Evolutionary conservation across 1,140 invertebrate species (phyloP), one percentile per base, ranked within the genome.

Genomic region (Orussus abietinus): DNA sequence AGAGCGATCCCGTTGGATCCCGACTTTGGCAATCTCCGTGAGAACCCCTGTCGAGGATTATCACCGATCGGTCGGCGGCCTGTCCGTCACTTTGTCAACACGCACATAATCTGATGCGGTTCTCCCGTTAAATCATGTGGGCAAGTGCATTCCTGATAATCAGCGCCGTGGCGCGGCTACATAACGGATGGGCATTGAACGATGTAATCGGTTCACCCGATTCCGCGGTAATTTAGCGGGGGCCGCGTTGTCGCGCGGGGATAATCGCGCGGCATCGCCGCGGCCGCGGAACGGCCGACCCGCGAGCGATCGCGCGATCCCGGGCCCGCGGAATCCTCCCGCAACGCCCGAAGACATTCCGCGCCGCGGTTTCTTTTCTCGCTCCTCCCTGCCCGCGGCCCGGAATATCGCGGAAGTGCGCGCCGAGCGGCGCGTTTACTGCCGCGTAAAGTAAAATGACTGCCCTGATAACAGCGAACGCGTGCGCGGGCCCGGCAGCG

Each of bases 61-160:
- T 51, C 41, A 34, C 4, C 20, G 35, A 49, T 47, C 46, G 38
- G 28, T 32, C 33, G 41, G 42, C 33, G 11, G 41, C 41, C 55
- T 57, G 59, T 62, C 62, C 47, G 51, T 68, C 59, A 66, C 52
- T 60, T 66, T 65, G 61, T 68, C 65, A 67, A 53, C 57, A 43
- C 45, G 43, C 46, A 42, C 53, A 62, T 62, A 62, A 66, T 64
- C 46, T 50, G 47, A 56, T 51, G 56, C 43, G 41, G 42, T 36
- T 52, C 55, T 51, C 53, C 48, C 53, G 51, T 63, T 66, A 62
- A 62, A 64, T 60, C 60, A 55, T 48, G 53, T 37, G 50, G 53
- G 31, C 49, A 46, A 55, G 51, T 53, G 50, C 57, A 57, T 61
- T 61, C 42, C 57, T 54, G 53, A 55, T 55, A 58, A 62, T 55